Evolutionary conservation across 1,140 invertebrate species (phyloP).

Genomic region (Bombus impatiens): DNA sequence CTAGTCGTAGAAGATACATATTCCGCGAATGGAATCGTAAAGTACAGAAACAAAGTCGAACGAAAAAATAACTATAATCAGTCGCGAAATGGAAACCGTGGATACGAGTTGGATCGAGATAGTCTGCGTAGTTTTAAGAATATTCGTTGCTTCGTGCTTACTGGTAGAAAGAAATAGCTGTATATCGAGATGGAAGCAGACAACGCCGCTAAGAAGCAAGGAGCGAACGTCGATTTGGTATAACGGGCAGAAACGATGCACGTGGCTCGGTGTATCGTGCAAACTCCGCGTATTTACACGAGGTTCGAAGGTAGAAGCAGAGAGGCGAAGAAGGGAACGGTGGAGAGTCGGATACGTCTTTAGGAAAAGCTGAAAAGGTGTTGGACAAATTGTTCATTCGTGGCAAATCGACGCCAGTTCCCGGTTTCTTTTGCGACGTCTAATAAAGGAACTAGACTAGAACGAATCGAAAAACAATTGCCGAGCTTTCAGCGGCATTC

Average conservation of each 20-base stretch:
- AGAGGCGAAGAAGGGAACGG: neutral
- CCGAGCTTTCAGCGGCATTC: conserved; percentile 53
- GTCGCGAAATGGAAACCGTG: neutral
- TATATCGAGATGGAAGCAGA: neutral
- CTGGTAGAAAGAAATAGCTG: neutral
- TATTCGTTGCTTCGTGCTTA: neutral
- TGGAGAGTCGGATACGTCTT: neutral
- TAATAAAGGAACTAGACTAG: conserved; percentile 54
- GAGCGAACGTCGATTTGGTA: too few relatives aligned
- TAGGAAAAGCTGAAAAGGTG: conserved; percentile 2
- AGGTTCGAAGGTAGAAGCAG: neutral
- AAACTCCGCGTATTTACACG: neutral
- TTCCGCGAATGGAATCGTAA: neutral
- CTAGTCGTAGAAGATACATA: neutral
- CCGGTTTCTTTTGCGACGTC: conserved; percentile 24
- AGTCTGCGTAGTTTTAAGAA: neutral
- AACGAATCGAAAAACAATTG: conserved; percentile 62
- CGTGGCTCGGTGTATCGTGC: neutral
- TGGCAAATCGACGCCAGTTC: conserved; percentile 10
- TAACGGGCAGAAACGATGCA: too few relatives aligned
- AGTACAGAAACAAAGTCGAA: too few relatives aligned
- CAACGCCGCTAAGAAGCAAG: neutral
- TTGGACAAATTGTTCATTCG: conserved; percentile 27
- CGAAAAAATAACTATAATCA: too few relatives aligned
- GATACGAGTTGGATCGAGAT: neutral